phyloP scores from a whole-genome alignment of 2,888 invertebrate species.

The Drosophila infuscata region DNA sequence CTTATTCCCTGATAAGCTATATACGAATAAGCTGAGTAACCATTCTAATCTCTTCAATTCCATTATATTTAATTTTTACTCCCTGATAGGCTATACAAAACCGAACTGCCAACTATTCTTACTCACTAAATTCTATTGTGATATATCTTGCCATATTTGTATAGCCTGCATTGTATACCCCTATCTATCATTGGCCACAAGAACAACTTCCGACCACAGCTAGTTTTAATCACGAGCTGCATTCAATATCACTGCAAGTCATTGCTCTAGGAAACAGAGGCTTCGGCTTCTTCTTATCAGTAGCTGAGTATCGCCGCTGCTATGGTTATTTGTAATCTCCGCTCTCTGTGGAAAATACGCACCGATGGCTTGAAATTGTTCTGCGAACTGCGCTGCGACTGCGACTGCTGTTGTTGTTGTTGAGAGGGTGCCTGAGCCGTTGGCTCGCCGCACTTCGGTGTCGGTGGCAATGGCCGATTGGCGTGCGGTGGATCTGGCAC shows the following conservation, averaged over 20 bases:
- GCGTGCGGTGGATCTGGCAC: constrained; percentile 93
- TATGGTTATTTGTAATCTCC: constrained; percentile 23
- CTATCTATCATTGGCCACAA: background rate
- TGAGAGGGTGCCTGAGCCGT: constrained; percentile 80
- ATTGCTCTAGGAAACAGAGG: constrained; percentile 21
- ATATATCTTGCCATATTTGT: background rate
- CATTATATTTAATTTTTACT: background rate
- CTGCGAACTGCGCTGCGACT: constrained; percentile 92
- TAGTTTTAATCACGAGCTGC: constrained; percentile 20
- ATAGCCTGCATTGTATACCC: background rate
- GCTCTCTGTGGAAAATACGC: constrained; percentile 78
- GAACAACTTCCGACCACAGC: background rate
- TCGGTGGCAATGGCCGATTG: constrained; percentile 86
- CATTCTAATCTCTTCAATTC: background rate
- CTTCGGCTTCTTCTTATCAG: constrained; percentile 31
- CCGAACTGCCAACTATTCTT: background rate
- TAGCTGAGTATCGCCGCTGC: background rate
- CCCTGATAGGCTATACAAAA: background rate
- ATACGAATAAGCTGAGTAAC: background rate
- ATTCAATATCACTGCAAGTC: constrained; percentile 18
- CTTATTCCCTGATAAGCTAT: background rate
- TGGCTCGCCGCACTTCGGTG: constrained; percentile 82
- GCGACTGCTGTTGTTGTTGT: constrained; percentile 76
- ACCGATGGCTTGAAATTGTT: constrained; percentile 96
- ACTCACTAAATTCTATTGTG: background rate